A percentile compares a stretch with the other conserved stretches of the same genome.
Evolutionary conservation across 1,140 invertebrate genomes (phyloP).

Genomic region (Brachionus rotundiformis): DNA sequence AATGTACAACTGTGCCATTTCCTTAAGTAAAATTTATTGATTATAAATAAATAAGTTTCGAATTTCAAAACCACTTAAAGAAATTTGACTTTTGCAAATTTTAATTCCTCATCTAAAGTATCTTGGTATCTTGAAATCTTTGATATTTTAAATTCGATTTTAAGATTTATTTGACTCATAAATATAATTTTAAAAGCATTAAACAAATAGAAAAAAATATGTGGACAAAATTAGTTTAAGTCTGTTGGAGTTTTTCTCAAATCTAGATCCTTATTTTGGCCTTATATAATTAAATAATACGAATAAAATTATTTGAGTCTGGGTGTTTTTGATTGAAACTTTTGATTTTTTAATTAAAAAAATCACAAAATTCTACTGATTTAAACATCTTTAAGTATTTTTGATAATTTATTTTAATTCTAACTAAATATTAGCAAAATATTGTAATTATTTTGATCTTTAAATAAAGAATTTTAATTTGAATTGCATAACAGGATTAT

Average conservation of each 20-base stretch:
- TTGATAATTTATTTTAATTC: too few species aligned
- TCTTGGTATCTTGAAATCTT: not conserved
- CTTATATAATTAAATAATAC: not conserved
- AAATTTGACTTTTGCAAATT: not conserved
- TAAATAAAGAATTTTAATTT: not conserved
- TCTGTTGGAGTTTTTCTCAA: not conserved
- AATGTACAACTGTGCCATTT: slow-evolving; percentile 37
- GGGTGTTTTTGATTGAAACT: not conserved
- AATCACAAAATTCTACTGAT: too few species aligned
- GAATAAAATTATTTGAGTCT: not conserved
- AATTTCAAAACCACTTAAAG: slow-evolving; percentile 30
- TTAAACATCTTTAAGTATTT: too few species aligned
- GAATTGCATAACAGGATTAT: slow-evolving; percentile 15
- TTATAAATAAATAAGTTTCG: slow-evolving; percentile 30
- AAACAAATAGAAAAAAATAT: not conserved
- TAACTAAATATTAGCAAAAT: not conserved
- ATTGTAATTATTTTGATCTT: not conserved
- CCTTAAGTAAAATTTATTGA: slow-evolving; percentile 17
- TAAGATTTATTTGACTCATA: not conserved
- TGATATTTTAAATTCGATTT: not conserved
- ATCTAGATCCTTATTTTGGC: not conserved
- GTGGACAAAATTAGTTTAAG: not conserved
- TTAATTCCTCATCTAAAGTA: not conserved
- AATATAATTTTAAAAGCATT: not conserved
- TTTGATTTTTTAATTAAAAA: not conserved